Conservation (phyloP, 2,113 vertebrate species). For the Peromyscus leucopus region DNA sequence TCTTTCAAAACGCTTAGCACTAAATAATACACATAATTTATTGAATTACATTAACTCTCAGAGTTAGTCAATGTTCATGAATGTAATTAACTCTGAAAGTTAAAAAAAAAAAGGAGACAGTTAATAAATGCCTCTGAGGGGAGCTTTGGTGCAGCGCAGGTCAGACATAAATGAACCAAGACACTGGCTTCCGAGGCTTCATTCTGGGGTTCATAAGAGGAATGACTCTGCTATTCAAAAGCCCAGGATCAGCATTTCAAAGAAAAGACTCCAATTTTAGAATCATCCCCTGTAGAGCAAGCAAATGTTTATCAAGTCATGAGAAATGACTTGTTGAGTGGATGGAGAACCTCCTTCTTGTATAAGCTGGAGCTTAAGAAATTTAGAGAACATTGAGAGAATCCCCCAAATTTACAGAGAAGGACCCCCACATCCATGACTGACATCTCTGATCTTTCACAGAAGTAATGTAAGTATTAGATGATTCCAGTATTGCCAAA, state of each 20-base stretch:
- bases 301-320: background rate
- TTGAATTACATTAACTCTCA: background rate
- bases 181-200: too few species aligned
- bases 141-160: background rate
- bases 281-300: too few species aligned
- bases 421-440: background rate
- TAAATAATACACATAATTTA: background rate
- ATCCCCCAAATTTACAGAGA: background rate
- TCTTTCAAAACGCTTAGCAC: background rate
- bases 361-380: background rate
- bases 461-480: background rate
- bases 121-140: background rate
- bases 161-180: background rate
- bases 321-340: background rate
- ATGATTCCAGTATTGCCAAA: background rate
- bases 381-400: background rate
- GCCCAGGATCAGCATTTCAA: background rate
- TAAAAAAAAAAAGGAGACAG: too few species aligned
- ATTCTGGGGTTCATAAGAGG: background rate
- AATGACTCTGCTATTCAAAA: background rate
- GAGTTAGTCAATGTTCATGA: too few species aligned
- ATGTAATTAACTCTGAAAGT: too few species aligned
- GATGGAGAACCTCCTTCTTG: too few species aligned
- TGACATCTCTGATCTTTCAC: background rate
- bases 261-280: background rate